Evolutionary conservation across 2,888 invertebrate species (phyloP), one percentile per base, ranked within the genome.

Genomic region (Nemurella pictetii): DNA sequence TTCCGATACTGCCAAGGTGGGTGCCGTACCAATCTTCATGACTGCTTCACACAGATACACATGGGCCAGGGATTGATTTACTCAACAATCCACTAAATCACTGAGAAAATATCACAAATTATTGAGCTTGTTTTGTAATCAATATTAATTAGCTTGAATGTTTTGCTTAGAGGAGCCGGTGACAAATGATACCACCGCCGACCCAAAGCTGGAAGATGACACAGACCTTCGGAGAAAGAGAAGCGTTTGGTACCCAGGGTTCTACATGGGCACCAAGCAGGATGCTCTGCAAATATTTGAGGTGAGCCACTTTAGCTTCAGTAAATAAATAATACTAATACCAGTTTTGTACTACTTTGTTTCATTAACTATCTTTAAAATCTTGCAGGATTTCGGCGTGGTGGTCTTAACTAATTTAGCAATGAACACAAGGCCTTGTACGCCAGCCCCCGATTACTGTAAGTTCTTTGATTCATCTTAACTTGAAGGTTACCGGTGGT

Each of bases 351-450:
- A 87, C 87, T 86, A 87, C 88, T 0, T 82, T 30, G 15, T 4
- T 28, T 73, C 20, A 73, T 32, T 28, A 28, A 0, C 7, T 28
- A 72, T 9, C 0, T 1, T 29, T 1, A 72, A 29, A 29, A 82
- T 88, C 86, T 86, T 90, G 86, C 87, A 92, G 92, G 91, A 91
- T 87, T 91, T 92, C 86, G 92, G 93, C 15, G 89, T 91, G 26
- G 88, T 92, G 7, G 92, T 92, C 0, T 91, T 93, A 87, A 92
- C 92, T 80, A 92, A 93, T 88, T 89, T 93, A 77, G 90, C 89
- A 35, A 87, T 93, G 27, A 91, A 92, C 84, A 92, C 92, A 0
- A 90, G 93, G 86, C 92, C 93, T 0, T 92, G 92, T 87, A 25
- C 36, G 15, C 36, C 73, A 28, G 36, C 26, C 1, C 55, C 83